A percentile compares a stretch with the other conserved stretches of the same genome.
Conservation (phyloP, 2,888 invertebrate species). For the Agriopis leucophaearia region DNA sequence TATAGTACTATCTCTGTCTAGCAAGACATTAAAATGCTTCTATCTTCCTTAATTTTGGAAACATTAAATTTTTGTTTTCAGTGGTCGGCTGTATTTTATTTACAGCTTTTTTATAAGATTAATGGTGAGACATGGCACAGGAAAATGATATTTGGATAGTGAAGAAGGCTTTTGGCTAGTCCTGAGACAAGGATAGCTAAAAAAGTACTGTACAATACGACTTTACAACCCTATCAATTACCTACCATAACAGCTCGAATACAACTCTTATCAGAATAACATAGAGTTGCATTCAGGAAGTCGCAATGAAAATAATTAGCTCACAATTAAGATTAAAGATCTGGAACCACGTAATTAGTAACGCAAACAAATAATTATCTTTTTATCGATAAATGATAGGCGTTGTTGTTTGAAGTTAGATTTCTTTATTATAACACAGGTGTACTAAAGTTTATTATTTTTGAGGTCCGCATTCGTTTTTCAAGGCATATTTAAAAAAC, state of each 20-base stretch:
- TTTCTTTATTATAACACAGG: slow-evolving; percentile 26
- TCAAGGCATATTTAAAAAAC: not conserved
- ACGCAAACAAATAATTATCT: slow-evolving; percentile 23
- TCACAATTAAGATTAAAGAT: slow-evolving; percentile 17
- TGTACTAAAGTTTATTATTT: not conserved
- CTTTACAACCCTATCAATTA: not conserved
- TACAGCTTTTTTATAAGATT: too few relatives aligned
- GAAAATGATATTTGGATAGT: too few relatives aligned
- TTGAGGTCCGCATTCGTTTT: not conserved
- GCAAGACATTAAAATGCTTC: too few relatives aligned
- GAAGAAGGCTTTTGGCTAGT: too few relatives aligned
- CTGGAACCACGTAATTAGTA: slow-evolving; percentile 21
- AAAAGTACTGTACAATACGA: too few relatives aligned
- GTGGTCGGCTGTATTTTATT: too few relatives aligned
- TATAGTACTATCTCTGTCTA: too few relatives aligned
- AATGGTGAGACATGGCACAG: too few relatives aligned
- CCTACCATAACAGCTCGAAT: not conserved
- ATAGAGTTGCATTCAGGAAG: slow-evolving; percentile 12
- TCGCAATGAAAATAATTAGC: slow-evolving; percentile 11
- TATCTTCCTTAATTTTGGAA: too few relatives aligned
- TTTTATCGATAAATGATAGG: slow-evolving; percentile 27
- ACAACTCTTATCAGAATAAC: not conserved
- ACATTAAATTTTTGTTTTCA: too few relatives aligned
- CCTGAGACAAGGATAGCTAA: too few relatives aligned
- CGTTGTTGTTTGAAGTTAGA: slow-evolving; percentile 26